A percentile compares a stretch with the other conserved stretches of the same genome.
These are phyloP conservation scores for Scomberomorus guttatus DNA, from an alignment of 2,797 vertebrate genomes.

Conservation along the genomic window DNA sequence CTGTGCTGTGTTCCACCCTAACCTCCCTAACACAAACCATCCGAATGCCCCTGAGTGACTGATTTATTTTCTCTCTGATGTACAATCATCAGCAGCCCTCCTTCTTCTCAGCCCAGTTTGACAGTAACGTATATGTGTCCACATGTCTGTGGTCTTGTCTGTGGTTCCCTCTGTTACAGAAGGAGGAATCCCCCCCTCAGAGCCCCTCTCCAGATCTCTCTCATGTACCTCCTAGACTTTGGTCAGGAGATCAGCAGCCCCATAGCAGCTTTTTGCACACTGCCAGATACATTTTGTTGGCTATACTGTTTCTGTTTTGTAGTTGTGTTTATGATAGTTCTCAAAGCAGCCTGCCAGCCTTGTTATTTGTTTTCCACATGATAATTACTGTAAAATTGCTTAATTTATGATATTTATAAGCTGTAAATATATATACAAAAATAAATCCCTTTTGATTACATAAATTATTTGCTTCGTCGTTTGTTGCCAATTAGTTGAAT, in stretches of 20 bases:
- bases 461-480: constrained; percentile 88
- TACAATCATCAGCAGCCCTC: neutral
- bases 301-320: constrained; percentile 67
- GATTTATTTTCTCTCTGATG: constrained; percentile 9
- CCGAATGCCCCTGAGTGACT: constrained; percentile 28
- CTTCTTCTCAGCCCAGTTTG: constrained; percentile 35
- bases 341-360: constrained; percentile 80
- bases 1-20: constrained; percentile 38
- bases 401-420: constrained; percentile 91
- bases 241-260: constrained; percentile 58
- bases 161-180: constrained; percentile 92
- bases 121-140: constrained; percentile 69
- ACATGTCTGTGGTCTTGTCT: constrained; percentile 80
- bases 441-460: constrained; percentile 90
- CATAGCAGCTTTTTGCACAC: constrained; percentile 55
- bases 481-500: constrained; percentile 63
- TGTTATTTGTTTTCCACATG: constrained; percentile 87
- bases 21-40: constrained; percentile 36
- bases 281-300: constrained; percentile 39
- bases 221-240: constrained; percentile 84
- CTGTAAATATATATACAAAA: constrained; percentile 88
- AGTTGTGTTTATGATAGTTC: constrained; percentile 76
- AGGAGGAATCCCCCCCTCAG: constrained; percentile 85
- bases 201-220: constrained; percentile 88
- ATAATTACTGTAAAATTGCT: constrained; percentile 83